Evolutionary conservation across 2,797 vertebrate genomes (phyloP).

Genomic region (Coracias cyanogaster): DNA sequence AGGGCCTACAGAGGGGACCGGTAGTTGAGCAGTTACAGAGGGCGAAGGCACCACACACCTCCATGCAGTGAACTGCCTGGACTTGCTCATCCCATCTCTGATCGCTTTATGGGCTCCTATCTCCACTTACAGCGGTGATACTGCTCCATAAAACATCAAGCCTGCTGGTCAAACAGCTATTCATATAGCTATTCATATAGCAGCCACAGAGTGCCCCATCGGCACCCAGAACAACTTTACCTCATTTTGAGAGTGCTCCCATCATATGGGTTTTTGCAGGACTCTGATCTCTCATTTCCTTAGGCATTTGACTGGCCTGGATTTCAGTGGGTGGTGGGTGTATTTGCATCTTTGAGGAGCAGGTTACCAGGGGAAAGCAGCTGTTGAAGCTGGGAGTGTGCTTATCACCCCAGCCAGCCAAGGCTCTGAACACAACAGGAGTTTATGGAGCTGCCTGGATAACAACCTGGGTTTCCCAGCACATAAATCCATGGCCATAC

Average conservation of each 20-base stretch:
- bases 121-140: accelerated
- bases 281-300: neutral
- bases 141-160: accelerated
- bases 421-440: neutral
- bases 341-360: neutral
- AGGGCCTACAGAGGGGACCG: neutral
- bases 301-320: neutral
- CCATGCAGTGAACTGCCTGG: neutral
- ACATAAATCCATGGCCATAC: accelerated
- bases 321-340: neutral
- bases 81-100: neutral
- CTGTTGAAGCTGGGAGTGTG: neutral
- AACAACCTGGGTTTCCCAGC: neutral
- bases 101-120: neutral
- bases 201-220: neutral
- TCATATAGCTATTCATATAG: neutral
- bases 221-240: neutral
- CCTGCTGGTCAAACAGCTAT: neutral
- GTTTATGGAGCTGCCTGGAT: neutral
- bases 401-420: neutral
- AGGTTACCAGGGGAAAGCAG: neutral
- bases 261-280: neutral
- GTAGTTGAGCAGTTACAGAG: neutral
- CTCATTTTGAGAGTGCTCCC: neutral
- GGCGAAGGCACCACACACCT: neutral